Evolutionary conservation across 2,888 invertebrate genomes (phyloP), one percentile per base, ranked within the genome.

Genomic region (Drosophila acutilabella): DNA sequence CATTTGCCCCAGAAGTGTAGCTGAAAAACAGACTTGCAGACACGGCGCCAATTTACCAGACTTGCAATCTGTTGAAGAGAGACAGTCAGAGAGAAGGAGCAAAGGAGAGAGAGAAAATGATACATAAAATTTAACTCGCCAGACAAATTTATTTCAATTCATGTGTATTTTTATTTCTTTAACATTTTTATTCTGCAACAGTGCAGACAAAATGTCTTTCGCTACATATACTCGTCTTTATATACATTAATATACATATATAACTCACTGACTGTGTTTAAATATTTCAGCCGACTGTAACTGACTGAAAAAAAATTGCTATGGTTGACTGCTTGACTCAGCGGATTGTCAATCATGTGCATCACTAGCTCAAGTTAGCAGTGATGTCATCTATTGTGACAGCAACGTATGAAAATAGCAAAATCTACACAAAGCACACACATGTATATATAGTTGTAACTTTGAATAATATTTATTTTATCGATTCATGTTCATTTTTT

Each of bases 281-380:
- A 74, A 78, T 77, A 74, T 71, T 69, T 71, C 59, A 60, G 77
- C 52, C 62, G 59, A 70, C 83, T 68, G 59, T 38, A 20, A 56
- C 65, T 70, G 84, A 69, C 50, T 73, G 44, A 62, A 40, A 53
- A 41, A 50, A 65, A 50, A 65, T 47, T 40, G n/a, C 26, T 52
- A 18, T 40, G 54, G 42, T 59, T 73, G 71, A 38, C 64, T 75
- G 78, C 26, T 30, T 57, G 59, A 56, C 68, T 72, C 47, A 53
- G 60, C 66, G 64, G 70, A 69, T 71, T 85, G 85, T 88, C 80
- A 85, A 85, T 88, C 88, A 89, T 89, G 71, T 89, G 89, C 81
- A 74, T 84, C 85, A 70, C 69, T 80, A 71, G 69, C 53, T 71
- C 57, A 56, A 47, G 53, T 52, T 14, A 10, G 16, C n/a, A 65